A percentile compares a stretch with the other conserved stretches of the same genome.
Conservation (phyloP, 53 echinoderm and acorn worm genomes). For the Holothuria leucospilota region DNA sequence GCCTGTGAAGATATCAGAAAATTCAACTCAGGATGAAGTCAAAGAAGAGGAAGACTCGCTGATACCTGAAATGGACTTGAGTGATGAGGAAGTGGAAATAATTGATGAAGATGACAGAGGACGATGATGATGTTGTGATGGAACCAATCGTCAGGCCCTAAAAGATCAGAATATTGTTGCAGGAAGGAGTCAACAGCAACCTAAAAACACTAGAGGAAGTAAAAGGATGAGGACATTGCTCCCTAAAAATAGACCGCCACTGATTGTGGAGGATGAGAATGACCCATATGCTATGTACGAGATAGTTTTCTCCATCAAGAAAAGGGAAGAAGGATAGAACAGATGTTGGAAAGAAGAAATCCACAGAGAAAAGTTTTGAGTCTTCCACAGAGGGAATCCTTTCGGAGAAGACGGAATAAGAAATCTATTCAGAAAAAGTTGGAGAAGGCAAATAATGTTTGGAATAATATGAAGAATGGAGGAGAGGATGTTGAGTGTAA, state of each 20-base stretch:
- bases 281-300: constrained; percentile 78
- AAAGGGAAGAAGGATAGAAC: not conserved
- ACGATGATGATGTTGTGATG: not conserved
- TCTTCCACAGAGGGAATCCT: not conserved
- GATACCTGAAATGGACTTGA: constrained; percentile 31
- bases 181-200: too few relatives aligned
- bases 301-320: constrained; percentile 63
- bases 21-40: not conserved
- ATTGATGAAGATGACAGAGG: not conserved
- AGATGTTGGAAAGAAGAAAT: not conserved
- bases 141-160: constrained; percentile 6
- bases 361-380: not conserved
- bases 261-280: constrained; percentile 19
- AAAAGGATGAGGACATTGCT: not conserved
- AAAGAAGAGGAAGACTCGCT: not conserved
- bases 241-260: not conserved
- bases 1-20: not conserved
- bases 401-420: constrained; percentile 61
- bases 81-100: constrained; percentile 4
- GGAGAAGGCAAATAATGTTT: constrained; percentile 76
- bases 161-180: not conserved
- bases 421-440: constrained; percentile 66
- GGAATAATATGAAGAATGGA: constrained; percentile 59
- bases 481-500: constrained; percentile 58
- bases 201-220: not conserved